Percentiles rank a stretch among this genome's conserved stretches.
phyloP scores from a whole-genome alignment of 2,888 invertebrate genomes.

The Tanytarsus gracilentus region DNA sequence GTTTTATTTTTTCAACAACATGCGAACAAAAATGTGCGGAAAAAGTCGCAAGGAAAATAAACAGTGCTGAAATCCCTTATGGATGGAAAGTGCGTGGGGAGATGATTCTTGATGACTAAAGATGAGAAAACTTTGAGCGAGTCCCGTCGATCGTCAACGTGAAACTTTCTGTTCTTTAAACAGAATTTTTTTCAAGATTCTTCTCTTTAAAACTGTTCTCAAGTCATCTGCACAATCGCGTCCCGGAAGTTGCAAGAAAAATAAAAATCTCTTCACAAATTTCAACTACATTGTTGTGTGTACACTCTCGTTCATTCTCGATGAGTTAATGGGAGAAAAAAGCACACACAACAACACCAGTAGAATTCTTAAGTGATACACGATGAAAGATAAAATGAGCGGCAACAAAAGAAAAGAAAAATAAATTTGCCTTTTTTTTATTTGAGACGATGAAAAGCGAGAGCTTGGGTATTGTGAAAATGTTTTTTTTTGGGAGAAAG shows the following conservation, averaged over 20 bases:
- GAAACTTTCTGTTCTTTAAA: too few species aligned
- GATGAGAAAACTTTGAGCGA: not conserved
- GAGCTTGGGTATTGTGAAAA: not conserved
- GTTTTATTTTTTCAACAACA: constrained; percentile 23
- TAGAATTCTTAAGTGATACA: constrained; percentile 21
- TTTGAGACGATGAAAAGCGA: not conserved
- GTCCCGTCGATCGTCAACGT: not conserved
- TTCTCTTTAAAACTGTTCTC: too few species aligned
- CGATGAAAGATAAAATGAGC: constrained; percentile 10
- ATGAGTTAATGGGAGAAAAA: constrained; percentile 9
- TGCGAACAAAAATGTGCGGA: not conserved
- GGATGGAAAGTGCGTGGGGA: too few species aligned
- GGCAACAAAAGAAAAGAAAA: constrained; percentile 8
- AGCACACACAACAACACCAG: constrained; percentile 5
- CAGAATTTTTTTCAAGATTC: too few species aligned
- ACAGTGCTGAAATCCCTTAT: too few species aligned
- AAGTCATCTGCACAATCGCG: too few species aligned
- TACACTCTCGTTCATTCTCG: too few species aligned
- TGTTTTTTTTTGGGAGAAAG: not conserved
- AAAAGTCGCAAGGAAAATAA: not conserved
- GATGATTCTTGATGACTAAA: constrained; percentile 8
- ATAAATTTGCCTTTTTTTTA: constrained; percentile 27
- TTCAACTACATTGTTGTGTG: not conserved
- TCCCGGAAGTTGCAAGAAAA: not conserved
- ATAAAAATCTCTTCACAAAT: constrained; percentile 6